Evolutionary conservation across 2,797 vertebrate genomes (phyloP).

Genomic region (Orestias chungarensis): DNA sequence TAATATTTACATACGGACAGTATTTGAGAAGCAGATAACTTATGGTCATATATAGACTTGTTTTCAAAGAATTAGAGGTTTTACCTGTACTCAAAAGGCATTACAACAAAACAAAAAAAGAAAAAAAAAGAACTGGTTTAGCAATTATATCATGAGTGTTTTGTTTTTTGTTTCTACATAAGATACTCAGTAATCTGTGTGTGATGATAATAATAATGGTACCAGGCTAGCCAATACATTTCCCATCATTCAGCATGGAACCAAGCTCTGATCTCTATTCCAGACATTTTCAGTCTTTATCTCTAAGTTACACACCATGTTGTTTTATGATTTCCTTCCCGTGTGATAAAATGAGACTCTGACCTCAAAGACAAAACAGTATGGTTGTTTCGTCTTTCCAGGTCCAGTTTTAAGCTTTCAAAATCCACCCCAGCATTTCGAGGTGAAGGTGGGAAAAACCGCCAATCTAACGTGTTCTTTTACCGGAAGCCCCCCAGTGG

Average conservation of each 20-base stretch:
- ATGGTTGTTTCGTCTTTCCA: conserved; percentile 40
- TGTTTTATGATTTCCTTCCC: conserved; percentile 38
- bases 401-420: conserved; percentile 67
- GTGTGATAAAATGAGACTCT: background rate
- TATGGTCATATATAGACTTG: conserved; percentile 40
- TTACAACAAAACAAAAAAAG: no score
- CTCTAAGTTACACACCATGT: conserved; percentile 18
- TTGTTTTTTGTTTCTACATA: conserved; percentile 48
- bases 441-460: conserved; percentile 70
- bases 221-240: background rate
- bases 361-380: conserved; percentile 11
- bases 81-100: conserved; percentile 10
- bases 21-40: conserved; percentile 6
- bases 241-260: background rate
- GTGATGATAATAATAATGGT: conserved; percentile 38
- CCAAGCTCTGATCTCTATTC: background rate
- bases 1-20: conserved; percentile 57
- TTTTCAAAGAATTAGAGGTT: conserved; percentile 6
- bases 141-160: conserved; percentile 18
- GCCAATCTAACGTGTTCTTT: conserved; percentile 74
- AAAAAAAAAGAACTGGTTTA: conserved; percentile 35
- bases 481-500: conserved; percentile 73
- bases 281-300: conserved; percentile 38
- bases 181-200: conserved; percentile 17
- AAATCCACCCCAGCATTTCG: conserved; percentile 65